Conservation (phyloP, 1,140 invertebrate genomes). For the Nasonia longicornis region DNA sequence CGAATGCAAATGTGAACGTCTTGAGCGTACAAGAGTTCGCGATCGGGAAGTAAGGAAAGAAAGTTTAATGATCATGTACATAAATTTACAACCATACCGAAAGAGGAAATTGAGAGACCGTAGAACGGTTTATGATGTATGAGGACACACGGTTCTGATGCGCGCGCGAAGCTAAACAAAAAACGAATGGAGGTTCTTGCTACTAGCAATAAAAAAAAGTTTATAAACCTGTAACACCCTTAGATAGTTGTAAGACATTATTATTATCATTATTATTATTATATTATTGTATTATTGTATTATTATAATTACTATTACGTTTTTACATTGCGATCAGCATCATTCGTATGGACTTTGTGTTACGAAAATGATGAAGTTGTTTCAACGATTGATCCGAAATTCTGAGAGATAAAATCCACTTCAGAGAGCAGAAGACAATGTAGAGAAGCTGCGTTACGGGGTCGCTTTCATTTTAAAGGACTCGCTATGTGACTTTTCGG, state of each 20-base stretch:
- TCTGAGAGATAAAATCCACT: slow-evolving; percentile 41
- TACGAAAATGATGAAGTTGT: slow-evolving; percentile 58
- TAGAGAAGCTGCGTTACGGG: slow-evolving; percentile 48
- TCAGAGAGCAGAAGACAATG: slow-evolving; percentile 44
- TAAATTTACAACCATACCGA: slow-evolving; percentile 44
- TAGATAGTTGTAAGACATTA: slow-evolving; percentile 62
- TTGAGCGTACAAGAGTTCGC: slow-evolving; percentile 13
- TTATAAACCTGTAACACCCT: slow-evolving; percentile 55
- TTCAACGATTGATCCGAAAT: slow-evolving; percentile 59
- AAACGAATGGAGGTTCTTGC: slow-evolving; percentile 38
- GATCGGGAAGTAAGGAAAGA: slow-evolving; percentile 32
- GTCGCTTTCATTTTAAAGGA: slow-evolving; percentile 60
- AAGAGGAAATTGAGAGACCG: slow-evolving; percentile 41
- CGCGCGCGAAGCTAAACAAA: slow-evolving; percentile 36
- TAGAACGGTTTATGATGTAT: slow-evolving; percentile 47
- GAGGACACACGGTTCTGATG: slow-evolving; percentile 33
- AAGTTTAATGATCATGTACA: slow-evolving; percentile 47
- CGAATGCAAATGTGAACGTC: slow-evolving; percentile 35
- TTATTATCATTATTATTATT: slow-evolving; percentile 47
- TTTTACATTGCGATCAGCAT: slow-evolving; percentile 58
- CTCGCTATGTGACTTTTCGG: slow-evolving; percentile 47
- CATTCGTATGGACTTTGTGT: slow-evolving; percentile 57
- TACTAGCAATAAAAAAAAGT: slow-evolving; percentile 44
- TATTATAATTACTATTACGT: slow-evolving; percentile 52
- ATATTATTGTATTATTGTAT: slow-evolving; percentile 47